phyloP scores from a whole-genome alignment of 2,113 vertebrate genomes.

The Myrmecobius fasciatus region DNA sequence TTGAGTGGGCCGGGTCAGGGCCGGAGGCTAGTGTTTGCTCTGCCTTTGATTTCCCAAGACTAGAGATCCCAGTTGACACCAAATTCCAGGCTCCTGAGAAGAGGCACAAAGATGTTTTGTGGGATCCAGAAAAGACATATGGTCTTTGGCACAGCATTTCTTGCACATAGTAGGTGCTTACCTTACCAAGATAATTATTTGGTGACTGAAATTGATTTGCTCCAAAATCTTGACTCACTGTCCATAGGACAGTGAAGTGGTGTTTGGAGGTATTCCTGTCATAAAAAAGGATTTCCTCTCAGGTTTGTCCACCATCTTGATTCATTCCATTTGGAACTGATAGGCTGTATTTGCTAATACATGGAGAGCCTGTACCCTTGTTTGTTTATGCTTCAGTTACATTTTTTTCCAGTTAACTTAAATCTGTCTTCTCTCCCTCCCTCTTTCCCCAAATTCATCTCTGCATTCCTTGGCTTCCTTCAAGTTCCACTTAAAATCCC shows the following conservation, averaged over 20 bases:
- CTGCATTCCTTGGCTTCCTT: too few relatives aligned
- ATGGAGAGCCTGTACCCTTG: background rate
- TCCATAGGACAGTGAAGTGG: background rate
- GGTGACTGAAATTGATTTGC: background rate
- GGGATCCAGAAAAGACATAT: background rate
- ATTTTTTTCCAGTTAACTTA: background rate
- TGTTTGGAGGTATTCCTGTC: background rate
- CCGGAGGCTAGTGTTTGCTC: background rate
- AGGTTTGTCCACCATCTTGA: too few relatives aligned
- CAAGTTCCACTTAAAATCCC: background rate
- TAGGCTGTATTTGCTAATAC: background rate
- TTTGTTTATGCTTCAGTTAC: too few relatives aligned
- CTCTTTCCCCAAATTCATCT: background rate
- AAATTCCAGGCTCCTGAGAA: background rate
- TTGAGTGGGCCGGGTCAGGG: too few relatives aligned
- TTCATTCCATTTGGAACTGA: too few relatives aligned
- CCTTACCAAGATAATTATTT: background rate
- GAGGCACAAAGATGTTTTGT: background rate
- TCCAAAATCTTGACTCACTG: background rate
- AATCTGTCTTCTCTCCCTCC: background rate
- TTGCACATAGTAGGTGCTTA: background rate
- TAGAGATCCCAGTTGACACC: background rate
- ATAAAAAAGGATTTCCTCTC: background rate
- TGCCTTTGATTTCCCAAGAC: background rate
- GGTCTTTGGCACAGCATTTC: background rate